phyloP scores from a whole-genome alignment of 2,113 vertebrate genomes.

The Microcebus lehilahytsara region DNA sequence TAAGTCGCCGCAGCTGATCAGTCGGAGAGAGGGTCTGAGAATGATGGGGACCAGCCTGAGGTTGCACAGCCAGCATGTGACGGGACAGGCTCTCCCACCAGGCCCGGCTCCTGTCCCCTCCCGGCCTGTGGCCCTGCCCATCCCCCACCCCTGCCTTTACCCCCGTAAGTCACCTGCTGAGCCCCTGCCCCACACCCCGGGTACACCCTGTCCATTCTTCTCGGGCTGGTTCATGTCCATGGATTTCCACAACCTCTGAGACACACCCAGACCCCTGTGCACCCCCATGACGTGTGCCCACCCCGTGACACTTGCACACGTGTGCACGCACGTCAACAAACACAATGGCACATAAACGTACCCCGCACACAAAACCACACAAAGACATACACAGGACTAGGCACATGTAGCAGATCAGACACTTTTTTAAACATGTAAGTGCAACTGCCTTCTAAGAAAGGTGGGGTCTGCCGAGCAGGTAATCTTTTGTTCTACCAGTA shows the following conservation, averaged over 20 bases:
- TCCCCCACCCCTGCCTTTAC: background rate
- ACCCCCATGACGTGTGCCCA: background rate
- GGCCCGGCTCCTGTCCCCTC: background rate
- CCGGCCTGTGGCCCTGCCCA: background rate
- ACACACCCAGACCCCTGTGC: background rate
- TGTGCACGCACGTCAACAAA: background rate
- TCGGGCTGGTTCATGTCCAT: background rate
- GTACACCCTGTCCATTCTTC: background rate
- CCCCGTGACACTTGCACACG: background rate
- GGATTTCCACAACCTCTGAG: background rate
- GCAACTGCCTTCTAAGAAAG: background rate
- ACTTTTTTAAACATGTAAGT: background rate
- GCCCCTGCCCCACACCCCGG: fast-evolving
- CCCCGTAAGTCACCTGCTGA: background rate
- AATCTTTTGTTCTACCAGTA: background rate
- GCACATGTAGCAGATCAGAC: background rate
- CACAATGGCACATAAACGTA: background rate
- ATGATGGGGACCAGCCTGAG: background rate
- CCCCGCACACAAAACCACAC: background rate
- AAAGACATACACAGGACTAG: too few species aligned
- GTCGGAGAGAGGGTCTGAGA: background rate
- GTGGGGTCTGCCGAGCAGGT: background rate
- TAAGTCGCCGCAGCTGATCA: background rate
- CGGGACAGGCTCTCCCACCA: background rate
- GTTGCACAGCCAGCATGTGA: background rate